A percentile compares a stretch with the other conserved stretches of the same genome.
Conservation (phyloP, 1,140 invertebrate species). For the Pemphigus obesinymphae region DNA sequence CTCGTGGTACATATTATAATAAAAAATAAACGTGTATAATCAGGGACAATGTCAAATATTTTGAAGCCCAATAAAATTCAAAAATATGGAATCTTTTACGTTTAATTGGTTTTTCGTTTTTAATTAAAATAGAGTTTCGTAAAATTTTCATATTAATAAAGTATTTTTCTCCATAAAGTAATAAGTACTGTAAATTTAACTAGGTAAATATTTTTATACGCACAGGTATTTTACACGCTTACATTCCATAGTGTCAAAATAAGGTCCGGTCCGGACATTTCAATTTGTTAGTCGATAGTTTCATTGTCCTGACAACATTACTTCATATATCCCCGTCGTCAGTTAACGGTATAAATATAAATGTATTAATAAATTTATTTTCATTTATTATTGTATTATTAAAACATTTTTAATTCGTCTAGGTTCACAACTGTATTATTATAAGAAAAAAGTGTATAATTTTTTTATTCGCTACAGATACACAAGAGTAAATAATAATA, state of each 20-base stretch:
- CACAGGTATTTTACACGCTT: background rate
- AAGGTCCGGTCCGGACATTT: background rate
- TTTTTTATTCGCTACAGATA: too few relatives aligned
- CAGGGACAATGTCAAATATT: too few relatives aligned
- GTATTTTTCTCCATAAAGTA: background rate
- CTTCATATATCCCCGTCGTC: background rate
- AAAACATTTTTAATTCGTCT: too few relatives aligned
- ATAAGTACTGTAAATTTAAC: background rate
- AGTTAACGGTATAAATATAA: background rate
- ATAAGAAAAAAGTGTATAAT: too few relatives aligned
- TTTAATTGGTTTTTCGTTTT: too few relatives aligned
- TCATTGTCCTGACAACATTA: background rate
- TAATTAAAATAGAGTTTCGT: background rate
- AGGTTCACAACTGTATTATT: too few relatives aligned
- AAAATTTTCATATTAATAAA: background rate
- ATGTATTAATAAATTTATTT: too few relatives aligned
- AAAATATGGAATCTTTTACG: too few relatives aligned
- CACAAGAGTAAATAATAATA: background rate
- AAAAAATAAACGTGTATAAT: too few relatives aligned
- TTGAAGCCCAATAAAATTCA: too few relatives aligned
- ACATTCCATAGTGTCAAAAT: background rate
- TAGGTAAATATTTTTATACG: background rate
- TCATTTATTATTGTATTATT: too few relatives aligned
- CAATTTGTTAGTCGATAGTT: conserved; percentile 2
- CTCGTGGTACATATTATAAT: too few relatives aligned